Evolutionary conservation across 2,888 invertebrate species (phyloP).

Genomic region (Drosophila leonis): DNA sequence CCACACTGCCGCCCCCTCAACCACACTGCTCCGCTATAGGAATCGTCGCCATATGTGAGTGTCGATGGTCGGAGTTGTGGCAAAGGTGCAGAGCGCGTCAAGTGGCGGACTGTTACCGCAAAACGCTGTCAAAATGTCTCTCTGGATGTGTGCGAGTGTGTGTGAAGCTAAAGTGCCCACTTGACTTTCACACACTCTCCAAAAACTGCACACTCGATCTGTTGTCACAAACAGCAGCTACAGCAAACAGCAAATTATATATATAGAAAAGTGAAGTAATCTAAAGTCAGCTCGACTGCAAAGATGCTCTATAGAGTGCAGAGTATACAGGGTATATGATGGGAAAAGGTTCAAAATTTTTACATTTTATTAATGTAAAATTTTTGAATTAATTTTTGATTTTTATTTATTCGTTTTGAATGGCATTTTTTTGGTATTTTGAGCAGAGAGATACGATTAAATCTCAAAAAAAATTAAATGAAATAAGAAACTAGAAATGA

Average conservation of each 20-base stretch:
- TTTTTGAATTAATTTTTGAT: not conserved
- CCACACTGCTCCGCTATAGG: not conserved
- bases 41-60: slow-evolving; percentile 17
- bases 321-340: not conserved
- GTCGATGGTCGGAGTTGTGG: slow-evolving; percentile 16
- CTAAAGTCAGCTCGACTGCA: not conserved
- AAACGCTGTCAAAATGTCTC: slow-evolving; percentile 59
- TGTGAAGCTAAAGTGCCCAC: slow-evolving; percentile 58
- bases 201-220: slow-evolving; percentile 69
- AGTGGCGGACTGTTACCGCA: slow-evolving; percentile 70
- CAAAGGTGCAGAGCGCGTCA: slow-evolving; percentile 60
- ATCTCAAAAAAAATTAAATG: too few relatives aligned
- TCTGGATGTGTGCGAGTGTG: slow-evolving; percentile 19
- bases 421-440: too few relatives aligned
- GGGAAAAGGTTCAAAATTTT: not conserved
- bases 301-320: not conserved
- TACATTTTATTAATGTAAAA: not conserved
- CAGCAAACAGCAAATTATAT: slow-evolving; percentile 29
- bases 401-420: too few relatives aligned
- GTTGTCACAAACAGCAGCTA: slow-evolving; percentile 67
- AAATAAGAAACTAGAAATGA: too few relatives aligned
- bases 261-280: not conserved
- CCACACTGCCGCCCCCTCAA: not conserved
- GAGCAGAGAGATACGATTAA: too few relatives aligned
- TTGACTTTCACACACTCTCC: slow-evolving; percentile 70